Evolutionary conservation across 2,113 vertebrate genomes (phyloP), one percentile per base, ranked within the genome.

Genomic region (Perccottus glenii): DNA sequence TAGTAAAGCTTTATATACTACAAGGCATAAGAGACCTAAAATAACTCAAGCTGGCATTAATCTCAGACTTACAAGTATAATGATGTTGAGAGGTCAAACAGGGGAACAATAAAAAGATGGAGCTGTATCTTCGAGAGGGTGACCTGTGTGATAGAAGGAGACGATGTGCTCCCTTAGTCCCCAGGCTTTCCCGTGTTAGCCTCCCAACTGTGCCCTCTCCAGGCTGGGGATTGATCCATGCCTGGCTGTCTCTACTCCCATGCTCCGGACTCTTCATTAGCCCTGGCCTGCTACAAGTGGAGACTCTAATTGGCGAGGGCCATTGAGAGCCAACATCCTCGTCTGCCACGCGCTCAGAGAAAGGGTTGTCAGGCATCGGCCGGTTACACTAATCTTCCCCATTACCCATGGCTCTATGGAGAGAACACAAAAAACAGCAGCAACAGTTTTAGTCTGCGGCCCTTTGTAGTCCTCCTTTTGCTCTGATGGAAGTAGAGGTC

Each of bases 341-440:
- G 60, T 74, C 85, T 84, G 76, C 58, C 7, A 15, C n/a, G 9
- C 75, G 77, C 58, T 61, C 67, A 61, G 67, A 73, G 73, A 86
- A 80, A 77, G 80, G 72, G 74, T 85, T 59, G 46, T 66, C 60
- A 58, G 81, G 85, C 78, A 80, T 80, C 88, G 78, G 86, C 81
- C 79, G 82, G 85, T 89, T 83, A 70, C 70, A 75, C 86, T 87
- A 91, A 91, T 91, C 80, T 83, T 85, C 60, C 73, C 82, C 86
- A 91, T 91, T 91, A 91, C 86, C 74, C 72, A 69, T 68, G 47
- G 79, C 64, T 79, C 75, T 73, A 79, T 63, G 64, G 73, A 62
- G 84, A 75, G 64, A 84, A 66, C 46, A 66, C 19, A 69, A 53
- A 79, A 82, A 84, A 85, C 61, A 57, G 75, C 59, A 10, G 6